Evolutionary conservation across 2,888 invertebrate species (phyloP), one percentile per base, ranked within the genome.

Genomic region (Rotaria sp.): DNA sequence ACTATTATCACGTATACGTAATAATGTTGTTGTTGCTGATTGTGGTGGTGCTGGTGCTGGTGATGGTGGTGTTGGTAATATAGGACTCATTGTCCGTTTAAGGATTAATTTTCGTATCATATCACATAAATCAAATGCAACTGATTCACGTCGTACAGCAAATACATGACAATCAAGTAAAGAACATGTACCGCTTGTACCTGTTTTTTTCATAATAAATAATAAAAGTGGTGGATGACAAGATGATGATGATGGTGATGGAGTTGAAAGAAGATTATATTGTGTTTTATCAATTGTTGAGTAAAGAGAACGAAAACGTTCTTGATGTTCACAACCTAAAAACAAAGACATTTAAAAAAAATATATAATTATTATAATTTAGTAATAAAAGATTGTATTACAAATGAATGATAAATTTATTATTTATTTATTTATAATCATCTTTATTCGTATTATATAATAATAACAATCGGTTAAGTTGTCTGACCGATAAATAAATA

Each of bases 41-140:
- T 24, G 7, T 41, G 50, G 18, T 50, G 50, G 18, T 15, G n/a
- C 1, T 41, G 45, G 11, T 45, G 4, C 18, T 75, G 38, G 24
- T 26, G n/a, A 24, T 10, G 45, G 11, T n/a, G 80, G 35, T 11
- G 80, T 11, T 80, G 24, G 41, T 80, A 80, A 80, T 26, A 18
- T 15, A 26, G 80, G 80, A 80, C 80, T 80, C 45, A 45, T 26
- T 5, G 80, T 45, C 15, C 80, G 80, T 45, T 80, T 80, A 8
- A 45, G n/a, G 4, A 80, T 7, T 45, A 80, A 45, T 80, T 80
- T 80, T 3, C 80, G 80, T 26, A 80, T 80, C 80, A 80, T 80
- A 80, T 80, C 80, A 45, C 80, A 80, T n/a, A 80, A 80, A 26
- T 80, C 80, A n/a, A 80, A 80, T 45, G 80, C 80, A 11, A 11